Conservation (phyloP, 2,113 vertebrate species). For the Brachyistius frenatus region DNA sequence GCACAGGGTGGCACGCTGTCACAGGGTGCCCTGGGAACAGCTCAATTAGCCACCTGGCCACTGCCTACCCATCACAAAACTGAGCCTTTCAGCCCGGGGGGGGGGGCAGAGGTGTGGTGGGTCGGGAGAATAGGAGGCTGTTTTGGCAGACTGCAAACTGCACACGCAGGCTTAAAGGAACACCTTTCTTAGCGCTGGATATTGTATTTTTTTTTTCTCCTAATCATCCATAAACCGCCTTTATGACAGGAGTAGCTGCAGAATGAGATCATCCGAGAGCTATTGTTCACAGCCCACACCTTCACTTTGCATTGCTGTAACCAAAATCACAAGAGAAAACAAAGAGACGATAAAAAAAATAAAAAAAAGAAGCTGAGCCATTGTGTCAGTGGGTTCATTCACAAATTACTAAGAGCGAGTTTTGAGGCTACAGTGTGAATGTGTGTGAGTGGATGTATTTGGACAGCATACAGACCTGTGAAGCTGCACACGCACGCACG, state of each 20-base stretch:
- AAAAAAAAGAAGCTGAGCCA: constrained; percentile 5
- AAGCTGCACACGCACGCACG: constrained; percentile 6
- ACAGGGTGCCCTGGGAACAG: constrained; percentile 72
- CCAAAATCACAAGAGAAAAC: constrained; percentile 30
- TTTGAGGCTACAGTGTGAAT: constrained; percentile 21
- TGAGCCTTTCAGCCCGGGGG: constrained; percentile 32
- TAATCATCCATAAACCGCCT: constrained; percentile 35
- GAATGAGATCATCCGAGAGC: constrained; percentile 51
- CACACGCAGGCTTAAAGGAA: constrained; percentile 32
- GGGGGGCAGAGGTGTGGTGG: constrained; percentile 36
- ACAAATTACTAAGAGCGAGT: constrained; percentile 38
- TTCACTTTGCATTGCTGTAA: constrained; percentile 14
- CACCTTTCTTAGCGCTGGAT: not conserved
- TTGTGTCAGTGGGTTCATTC: constrained; percentile 61
- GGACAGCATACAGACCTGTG: constrained; percentile 1
- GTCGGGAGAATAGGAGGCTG: constrained; percentile 37
- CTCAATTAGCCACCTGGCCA: constrained; percentile 78
- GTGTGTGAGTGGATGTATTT: not conserved
- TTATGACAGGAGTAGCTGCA: constrained; percentile 26
- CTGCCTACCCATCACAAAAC: constrained; percentile 52
- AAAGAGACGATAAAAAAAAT: constrained; percentile 11
- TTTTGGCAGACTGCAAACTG: constrained; percentile 34
- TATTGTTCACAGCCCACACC: constrained; percentile 48
- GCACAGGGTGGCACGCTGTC: constrained; percentile 73
- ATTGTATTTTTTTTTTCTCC: constrained; percentile 4